These are phyloP conservation scores for Microtus oregoni DNA, from an alignment of 2,113 vertebrate species.

Conservation along the genomic window DNA sequence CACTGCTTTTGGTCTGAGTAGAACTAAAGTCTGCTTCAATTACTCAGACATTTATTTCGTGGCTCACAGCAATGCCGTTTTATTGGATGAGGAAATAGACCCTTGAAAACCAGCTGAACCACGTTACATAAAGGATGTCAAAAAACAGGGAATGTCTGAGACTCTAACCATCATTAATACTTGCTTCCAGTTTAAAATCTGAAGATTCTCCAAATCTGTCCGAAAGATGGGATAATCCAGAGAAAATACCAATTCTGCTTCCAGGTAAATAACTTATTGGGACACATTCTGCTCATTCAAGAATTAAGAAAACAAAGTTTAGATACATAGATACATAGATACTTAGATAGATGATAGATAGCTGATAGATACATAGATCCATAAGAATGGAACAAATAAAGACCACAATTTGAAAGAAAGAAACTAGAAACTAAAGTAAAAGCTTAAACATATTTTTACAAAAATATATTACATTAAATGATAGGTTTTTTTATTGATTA, in stretches of 20 bases:
- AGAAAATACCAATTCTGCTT: background rate
- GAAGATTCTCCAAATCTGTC: background rate
- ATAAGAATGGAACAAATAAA: background rate
- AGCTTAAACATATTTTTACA: background rate
- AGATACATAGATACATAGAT: background rate
- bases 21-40: slow-evolving; percentile 15
- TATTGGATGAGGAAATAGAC: slow-evolving; percentile 28
- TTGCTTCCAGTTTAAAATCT: slow-evolving; percentile 29
- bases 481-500: background rate
- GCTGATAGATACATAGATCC: background rate
- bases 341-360: background rate
- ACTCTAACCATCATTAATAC: background rate
- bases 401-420: background rate
- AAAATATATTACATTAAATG: background rate
- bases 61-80: background rate
- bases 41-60: slow-evolving; percentile 9
- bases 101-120: background rate
- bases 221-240: background rate
- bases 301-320: background rate
- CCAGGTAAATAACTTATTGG: background rate
- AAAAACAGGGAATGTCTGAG: background rate
- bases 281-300: background rate
- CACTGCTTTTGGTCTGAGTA: slow-evolving; percentile 1
- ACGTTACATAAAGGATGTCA: background rate
- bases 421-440: background rate